Percentiles rank a stretch among this genome's conserved stretches.
These are phyloP conservation scores for Drosophila mimica DNA, from an alignment of 2,888 invertebrate genomes.

Conservation along the genomic window DNA sequence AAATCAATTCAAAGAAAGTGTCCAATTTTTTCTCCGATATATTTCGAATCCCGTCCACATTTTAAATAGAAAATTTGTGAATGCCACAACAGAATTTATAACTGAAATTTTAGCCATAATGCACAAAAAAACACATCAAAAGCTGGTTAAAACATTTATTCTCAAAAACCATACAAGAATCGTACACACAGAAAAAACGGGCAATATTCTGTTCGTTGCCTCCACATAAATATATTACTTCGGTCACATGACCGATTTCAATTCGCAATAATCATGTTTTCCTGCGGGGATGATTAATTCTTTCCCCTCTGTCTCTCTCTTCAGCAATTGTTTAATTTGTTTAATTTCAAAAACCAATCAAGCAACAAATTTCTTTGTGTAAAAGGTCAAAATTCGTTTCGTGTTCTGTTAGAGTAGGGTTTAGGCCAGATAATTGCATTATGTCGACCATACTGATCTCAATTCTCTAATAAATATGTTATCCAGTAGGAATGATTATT, in stretches of 20 bases:
- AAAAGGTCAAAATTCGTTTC: no score
- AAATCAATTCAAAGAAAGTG: no score
- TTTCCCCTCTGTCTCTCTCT: neutral
- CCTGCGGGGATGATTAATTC: neutral
- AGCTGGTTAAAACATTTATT: conserved; percentile 4
- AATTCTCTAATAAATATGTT: neutral
- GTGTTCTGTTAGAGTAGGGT: neutral
- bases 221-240: neutral
- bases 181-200: neutral
- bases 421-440: neutral
- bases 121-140: neutral
- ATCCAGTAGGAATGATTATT: neutral
- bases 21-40: neutral
- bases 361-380: no score
- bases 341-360: neutral
- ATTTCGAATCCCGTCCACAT: neutral
- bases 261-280: neutral
- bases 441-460: neutral
- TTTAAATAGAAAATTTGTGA: neutral
- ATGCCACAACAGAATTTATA: neutral
- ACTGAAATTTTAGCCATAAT: neutral
- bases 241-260: neutral
- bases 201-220: neutral
- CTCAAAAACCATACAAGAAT: neutral
- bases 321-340: neutral